A percentile compares a stretch with the other conserved stretches of the same genome.
Evolutionary conservation across 2,113 vertebrate genomes (phyloP).

Genomic region (Baryphthengus martii): DNA sequence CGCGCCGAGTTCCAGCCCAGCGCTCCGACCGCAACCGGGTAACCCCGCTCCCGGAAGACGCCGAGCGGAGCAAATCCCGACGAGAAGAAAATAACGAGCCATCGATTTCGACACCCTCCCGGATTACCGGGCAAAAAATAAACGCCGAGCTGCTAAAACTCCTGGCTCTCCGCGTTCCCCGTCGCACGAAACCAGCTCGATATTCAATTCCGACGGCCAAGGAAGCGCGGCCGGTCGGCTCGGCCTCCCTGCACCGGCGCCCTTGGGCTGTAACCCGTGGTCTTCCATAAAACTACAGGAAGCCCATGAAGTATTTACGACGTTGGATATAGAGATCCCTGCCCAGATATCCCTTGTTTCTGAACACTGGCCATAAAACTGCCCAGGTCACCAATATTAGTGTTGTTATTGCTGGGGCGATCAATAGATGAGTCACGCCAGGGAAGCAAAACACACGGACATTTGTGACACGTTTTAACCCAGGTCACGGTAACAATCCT

Average conservation of each 20-base stretch:
- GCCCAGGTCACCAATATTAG: not conserved
- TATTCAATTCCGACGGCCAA: not conserved
- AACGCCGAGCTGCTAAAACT: not conserved
- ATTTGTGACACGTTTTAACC: not conserved
- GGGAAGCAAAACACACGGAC: not conserved
- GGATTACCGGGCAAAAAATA: not conserved
- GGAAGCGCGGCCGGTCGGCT: not conserved
- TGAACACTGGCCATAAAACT: not conserved
- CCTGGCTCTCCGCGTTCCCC: not conserved
- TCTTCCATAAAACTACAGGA: not conserved
- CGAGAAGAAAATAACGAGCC: not conserved
- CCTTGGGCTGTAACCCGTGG: accelerated
- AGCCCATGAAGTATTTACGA: not conserved
- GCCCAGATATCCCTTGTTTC: not conserved
- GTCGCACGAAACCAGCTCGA: not conserved
- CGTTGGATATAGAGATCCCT: not conserved
- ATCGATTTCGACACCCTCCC: not conserved
- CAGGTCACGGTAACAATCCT: not conserved
- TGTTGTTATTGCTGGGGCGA: not conserved
- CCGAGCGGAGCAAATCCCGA: not conserved
- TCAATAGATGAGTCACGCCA: not conserved
- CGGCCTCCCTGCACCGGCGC: not conserved
- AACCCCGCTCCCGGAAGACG: not conserved
- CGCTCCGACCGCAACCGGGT: not conserved
- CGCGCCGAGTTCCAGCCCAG: not conserved